Conservation (phyloP, 2,888 invertebrate genomes). For the Eumerus sabulonum region DNA sequence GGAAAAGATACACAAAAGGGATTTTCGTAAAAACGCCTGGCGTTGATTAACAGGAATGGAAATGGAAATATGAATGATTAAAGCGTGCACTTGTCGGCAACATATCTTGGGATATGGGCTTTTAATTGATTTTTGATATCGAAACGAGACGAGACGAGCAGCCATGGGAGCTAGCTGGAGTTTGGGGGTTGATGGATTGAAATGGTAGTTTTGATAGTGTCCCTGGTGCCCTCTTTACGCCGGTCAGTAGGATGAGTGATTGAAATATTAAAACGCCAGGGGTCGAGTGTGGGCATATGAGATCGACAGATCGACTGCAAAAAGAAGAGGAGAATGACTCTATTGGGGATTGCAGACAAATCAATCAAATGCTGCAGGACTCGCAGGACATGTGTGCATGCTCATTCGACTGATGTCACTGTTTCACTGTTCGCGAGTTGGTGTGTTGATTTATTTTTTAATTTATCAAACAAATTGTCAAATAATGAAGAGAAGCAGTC, state of each 20-base stretch:
- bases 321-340: conserved; percentile 1
- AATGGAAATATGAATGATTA: conserved; percentile 36
- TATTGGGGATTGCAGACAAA: conserved; percentile 45
- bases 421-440: background rate
- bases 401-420: background rate
- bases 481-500: conserved; percentile 35
- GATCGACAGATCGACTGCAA: background rate
- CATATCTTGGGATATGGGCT: background rate
- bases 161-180: conserved; percentile 27
- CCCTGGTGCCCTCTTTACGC: conserved; percentile 31
- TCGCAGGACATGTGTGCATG: conserved; percentile 43
- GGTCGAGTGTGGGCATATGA: background rate
- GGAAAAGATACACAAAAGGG: background rate
- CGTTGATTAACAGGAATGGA: conserved; percentile 29
- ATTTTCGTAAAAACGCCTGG: background rate
- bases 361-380: conserved; percentile 59
- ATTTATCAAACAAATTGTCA: conserved; percentile 68
- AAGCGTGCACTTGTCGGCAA: conserved; percentile 6
- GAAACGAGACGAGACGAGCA: conserved; percentile 25
- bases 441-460: conserved; percentile 62
- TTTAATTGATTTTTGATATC: conserved; percentile 50
- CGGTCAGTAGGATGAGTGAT: conserved; percentile 42
- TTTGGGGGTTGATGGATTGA: conserved; percentile 19
- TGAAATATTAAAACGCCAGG: conserved; percentile 59
- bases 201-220: conserved; percentile 9